phyloP scores from a whole-genome alignment of 1,140 invertebrate species.

The Macrobrachium rosenbergii region DNA sequence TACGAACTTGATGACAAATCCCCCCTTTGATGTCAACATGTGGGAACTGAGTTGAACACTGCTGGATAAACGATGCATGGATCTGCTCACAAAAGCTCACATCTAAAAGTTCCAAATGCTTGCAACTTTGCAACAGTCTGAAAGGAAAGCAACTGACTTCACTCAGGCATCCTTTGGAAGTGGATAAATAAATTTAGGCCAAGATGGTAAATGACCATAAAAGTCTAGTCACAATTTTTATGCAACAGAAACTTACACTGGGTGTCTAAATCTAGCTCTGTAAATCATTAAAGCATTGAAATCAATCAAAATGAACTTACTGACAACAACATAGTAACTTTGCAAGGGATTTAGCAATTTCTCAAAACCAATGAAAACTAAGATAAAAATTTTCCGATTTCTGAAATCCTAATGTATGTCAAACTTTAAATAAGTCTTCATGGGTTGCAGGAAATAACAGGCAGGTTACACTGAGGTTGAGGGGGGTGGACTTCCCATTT shows the following conservation, averaged over 20 bases:
- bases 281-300: neutral
- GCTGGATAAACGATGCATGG: slow-evolving; percentile 21
- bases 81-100: slow-evolving; percentile 59
- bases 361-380: too few relatives aligned
- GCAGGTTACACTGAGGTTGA: too few relatives aligned
- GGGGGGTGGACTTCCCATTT: too few relatives aligned
- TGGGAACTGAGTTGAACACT: slow-evolving; percentile 43
- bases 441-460: too few relatives aligned
- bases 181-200: too few relatives aligned
- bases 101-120: slow-evolving; percentile 43
- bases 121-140: slow-evolving; percentile 44
- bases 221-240: neutral
- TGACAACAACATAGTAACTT: too few relatives aligned
- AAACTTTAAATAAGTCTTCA: too few relatives aligned
- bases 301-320: neutral
- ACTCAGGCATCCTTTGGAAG: too few relatives aligned
- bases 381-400: too few relatives aligned
- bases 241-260: neutral
- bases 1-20: slow-evolving; percentile 45
- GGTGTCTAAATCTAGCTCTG: neutral
- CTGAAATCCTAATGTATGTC: too few relatives aligned
- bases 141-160: neutral
- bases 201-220: too few relatives aligned
- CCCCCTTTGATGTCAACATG: slow-evolving; percentile 46
- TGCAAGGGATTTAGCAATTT: too few relatives aligned